Evolutionary conservation across 1,140 invertebrate genomes (phyloP), one percentile per base, ranked within the genome.

Genomic region (Platyscapa corneri): DNA sequence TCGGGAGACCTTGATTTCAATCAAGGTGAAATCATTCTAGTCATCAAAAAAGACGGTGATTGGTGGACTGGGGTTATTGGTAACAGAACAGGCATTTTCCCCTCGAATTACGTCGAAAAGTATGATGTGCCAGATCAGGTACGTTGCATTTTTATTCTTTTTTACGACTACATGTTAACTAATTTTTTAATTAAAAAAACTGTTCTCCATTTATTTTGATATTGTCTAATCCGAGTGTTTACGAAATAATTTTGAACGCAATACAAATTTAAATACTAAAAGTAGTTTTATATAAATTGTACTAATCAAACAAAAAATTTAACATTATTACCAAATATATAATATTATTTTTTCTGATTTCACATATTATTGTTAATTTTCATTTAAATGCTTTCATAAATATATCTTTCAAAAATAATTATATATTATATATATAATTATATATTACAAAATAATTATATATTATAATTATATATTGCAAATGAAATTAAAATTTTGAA

Each of bases 51-150:
- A 87, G 98, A 99, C 87, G 98, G 98, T 12, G 98, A 99, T 90
- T 99, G 99, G 99, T 99, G 99, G 99, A 99, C 98, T 18, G 99
- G 99, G 60, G 95, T 95, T 77, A 96, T 99, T 88, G 97, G 95
- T 65, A 96, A 96, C 64, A 95, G 96, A 86, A 95, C 94, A 23
- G 99, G 99, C 34, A 98, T 99, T 86, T 99, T 99, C 93, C 99
- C 99, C 0, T 97, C 96, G 0, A 98, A 98, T 94, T 98, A 98
- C 92, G 97, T 98, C 32, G 95, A 96, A 88, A 95, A 94, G 88
- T 94, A 93, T 46, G 94, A 95, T 32, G 85, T 88, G 67, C 89
- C 91, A 30, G 89, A 56, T 89, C 91, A 94, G 90, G 94, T 94
- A 88, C 89, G 88, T 88, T 53, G 30, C 30, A 32, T 67, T 64